Conservation (phyloP, 2,113 vertebrate species). For the Scortum barcoo region DNA sequence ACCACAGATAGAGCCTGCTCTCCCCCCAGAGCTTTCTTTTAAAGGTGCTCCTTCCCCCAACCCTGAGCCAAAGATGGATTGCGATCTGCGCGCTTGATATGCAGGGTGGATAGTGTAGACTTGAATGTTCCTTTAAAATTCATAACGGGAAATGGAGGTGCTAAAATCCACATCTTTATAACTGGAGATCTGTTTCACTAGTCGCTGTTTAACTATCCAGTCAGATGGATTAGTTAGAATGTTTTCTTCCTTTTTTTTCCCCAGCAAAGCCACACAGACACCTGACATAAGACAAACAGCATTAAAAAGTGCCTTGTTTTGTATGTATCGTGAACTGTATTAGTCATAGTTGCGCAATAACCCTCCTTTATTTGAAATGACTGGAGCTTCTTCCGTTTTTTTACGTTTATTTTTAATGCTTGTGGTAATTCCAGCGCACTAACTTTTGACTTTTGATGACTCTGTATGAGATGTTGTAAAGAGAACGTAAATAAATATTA, state of each 20-base stretch:
- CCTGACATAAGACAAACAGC: conserved; percentile 72
- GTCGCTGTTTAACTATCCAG: conserved; percentile 71
- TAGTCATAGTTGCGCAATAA: conserved; percentile 71
- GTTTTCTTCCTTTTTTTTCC: conserved; percentile 60
- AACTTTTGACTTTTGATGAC: conserved; percentile 69
- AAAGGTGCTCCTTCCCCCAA: conserved; percentile 72
- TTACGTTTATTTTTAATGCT: conserved; percentile 80
- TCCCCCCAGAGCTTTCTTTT: conserved; percentile 62
- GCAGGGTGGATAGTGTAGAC: conserved; percentile 63
- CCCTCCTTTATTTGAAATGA: conserved; percentile 71
- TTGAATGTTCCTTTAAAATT: conserved; percentile 77
- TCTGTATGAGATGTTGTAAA: conserved; percentile 84
- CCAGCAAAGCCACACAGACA: conserved; percentile 77
- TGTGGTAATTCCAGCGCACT: conserved; percentile 67
- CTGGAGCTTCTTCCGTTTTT: conserved; percentile 74
- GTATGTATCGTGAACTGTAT: conserved; percentile 73
- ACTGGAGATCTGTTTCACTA: conserved; percentile 64
- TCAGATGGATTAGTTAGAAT: conserved; percentile 60
- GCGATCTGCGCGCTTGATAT: conserved; percentile 60
- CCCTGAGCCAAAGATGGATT: conserved; percentile 66
- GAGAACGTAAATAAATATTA: conserved; percentile 79
- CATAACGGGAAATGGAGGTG: conserved; percentile 69
- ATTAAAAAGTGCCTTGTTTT: conserved; percentile 76
- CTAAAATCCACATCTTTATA: conserved; percentile 64
- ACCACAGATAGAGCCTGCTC: conserved; percentile 60